A percentile compares a stretch with the other conserved stretches of the same genome.
Evolutionary conservation across 2,113 vertebrate species (phyloP).

Genomic region (Opisthocomus hoazin): DNA sequence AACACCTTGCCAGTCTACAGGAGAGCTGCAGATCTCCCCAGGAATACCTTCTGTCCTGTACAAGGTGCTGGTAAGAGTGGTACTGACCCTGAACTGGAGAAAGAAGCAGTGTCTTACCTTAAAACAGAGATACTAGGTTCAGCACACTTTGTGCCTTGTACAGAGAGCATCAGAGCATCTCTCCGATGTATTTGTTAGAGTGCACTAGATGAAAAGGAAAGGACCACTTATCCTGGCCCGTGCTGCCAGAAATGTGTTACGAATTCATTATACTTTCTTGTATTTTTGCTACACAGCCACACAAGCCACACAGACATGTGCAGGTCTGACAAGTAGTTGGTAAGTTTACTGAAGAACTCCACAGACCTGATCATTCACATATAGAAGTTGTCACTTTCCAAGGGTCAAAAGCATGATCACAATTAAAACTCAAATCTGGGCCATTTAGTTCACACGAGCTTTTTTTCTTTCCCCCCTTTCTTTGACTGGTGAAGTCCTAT

Average conservation of each 20-base stretch:
- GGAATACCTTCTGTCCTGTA: not conserved
- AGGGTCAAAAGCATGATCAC: not conserved
- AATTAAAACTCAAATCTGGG: not conserved
- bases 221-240: not conserved
- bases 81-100: too few species aligned
- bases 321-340: not conserved
- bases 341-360: not conserved
- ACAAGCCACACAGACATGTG: not conserved
- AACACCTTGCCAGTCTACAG: not conserved
- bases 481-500: not conserved
- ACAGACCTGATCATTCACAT: not conserved
- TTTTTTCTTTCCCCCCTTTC: not conserved
- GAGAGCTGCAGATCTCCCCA: not conserved
- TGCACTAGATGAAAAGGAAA: not conserved
- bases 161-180: fast-evolving
- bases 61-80: not conserved
- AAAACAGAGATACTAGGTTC: not conserved
- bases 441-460: not conserved
- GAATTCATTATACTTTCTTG: not conserved
- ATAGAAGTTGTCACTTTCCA: not conserved
- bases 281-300: not conserved
- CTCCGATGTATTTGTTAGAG: not conserved
- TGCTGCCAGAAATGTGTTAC: not conserved
- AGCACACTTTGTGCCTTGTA: not conserved
- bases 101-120: not conserved